Evolutionary conservation across 92 coral and sea anemone genomes (phyloP).

Genomic region (Phenganax stokvisi): DNA sequence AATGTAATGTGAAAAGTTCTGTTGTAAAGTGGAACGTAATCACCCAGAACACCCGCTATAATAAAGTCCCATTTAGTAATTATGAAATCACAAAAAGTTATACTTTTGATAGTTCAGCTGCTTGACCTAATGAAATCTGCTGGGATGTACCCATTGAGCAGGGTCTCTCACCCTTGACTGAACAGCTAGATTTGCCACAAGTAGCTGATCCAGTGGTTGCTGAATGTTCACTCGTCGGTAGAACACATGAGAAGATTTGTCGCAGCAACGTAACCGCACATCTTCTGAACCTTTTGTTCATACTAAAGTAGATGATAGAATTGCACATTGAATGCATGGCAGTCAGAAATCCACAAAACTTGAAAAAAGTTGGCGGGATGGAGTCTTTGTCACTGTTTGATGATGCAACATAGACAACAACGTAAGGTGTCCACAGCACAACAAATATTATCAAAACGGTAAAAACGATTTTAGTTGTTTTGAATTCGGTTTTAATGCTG

Average conservation of each 20-base stretch:
- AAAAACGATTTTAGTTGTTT: slow-evolving; percentile 59
- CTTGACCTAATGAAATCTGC: too few species aligned
- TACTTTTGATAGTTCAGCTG: too few species aligned
- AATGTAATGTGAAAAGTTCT: too few species aligned
- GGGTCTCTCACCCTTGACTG: neutral
- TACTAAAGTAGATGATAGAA: slow-evolving; percentile 49
- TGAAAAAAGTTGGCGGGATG: slow-evolving; percentile 44
- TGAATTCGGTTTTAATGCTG: slow-evolving; percentile 38
- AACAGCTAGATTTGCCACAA: slow-evolving; percentile 2
- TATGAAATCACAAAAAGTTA: too few species aligned
- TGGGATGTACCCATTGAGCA: too few species aligned
- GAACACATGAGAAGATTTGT: neutral
- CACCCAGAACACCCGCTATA: too few species aligned
- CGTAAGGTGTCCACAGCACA: slow-evolving; percentile 54
- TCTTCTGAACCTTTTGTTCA: slow-evolving; percentile 45
- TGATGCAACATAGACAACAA: slow-evolving; percentile 44
- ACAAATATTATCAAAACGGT: slow-evolving; percentile 50
- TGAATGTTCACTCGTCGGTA: neutral
- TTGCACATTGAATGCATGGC: slow-evolving; percentile 53
- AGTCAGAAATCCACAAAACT: slow-evolving; percentile 51
- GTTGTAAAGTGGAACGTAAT: too few species aligned
- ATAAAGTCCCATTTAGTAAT: too few species aligned
- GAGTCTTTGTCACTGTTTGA: slow-evolving; percentile 35
- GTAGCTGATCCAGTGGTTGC: neutral
- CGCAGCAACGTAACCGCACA: slow-evolving; percentile 32